Evolutionary conservation across 53 echinoderm and acorn worm genomes (phyloP).

Genomic region (Echinometra lucunter): DNA sequence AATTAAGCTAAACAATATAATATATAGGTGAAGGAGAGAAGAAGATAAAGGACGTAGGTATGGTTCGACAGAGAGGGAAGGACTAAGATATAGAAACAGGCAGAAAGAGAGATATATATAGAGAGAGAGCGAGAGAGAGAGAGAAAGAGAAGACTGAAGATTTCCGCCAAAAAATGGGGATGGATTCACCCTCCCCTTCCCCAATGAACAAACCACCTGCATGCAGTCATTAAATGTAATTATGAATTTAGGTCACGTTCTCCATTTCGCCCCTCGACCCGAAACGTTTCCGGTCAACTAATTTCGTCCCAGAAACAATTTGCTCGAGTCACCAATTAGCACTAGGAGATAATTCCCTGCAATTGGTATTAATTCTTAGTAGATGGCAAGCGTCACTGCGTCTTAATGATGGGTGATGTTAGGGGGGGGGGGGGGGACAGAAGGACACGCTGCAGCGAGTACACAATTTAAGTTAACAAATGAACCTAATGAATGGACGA

Average conservation of each 20-base stretch:
- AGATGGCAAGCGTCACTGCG: neutral
- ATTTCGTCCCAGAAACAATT: neutral
- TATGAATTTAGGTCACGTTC: slow-evolving; percentile 1
- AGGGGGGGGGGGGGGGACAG: no score
- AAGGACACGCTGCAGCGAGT: no score
- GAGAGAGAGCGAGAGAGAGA: neutral
- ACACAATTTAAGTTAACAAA: no score
- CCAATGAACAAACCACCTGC: neutral
- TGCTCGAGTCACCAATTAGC: slow-evolving; percentile 29
- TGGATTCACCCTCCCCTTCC: neutral
- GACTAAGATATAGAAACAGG: no score
- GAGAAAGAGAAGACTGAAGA: neutral
- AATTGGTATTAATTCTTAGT: neutral
- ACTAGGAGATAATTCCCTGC: neutral
- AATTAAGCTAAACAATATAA: neutral
- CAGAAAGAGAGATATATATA: neutral
- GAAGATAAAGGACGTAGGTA: neutral
- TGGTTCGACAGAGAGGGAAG: no score
- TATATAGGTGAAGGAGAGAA: neutral
- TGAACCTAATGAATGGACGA: no score
- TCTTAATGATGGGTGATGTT: no score
- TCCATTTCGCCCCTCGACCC: neutral
- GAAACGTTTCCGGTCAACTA: slow-evolving; percentile 23
- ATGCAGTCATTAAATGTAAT: neutral
- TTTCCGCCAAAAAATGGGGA: neutral